Conservation (phyloP, 2,797 vertebrate genomes). For the Sebastes hubbsi region DNA sequence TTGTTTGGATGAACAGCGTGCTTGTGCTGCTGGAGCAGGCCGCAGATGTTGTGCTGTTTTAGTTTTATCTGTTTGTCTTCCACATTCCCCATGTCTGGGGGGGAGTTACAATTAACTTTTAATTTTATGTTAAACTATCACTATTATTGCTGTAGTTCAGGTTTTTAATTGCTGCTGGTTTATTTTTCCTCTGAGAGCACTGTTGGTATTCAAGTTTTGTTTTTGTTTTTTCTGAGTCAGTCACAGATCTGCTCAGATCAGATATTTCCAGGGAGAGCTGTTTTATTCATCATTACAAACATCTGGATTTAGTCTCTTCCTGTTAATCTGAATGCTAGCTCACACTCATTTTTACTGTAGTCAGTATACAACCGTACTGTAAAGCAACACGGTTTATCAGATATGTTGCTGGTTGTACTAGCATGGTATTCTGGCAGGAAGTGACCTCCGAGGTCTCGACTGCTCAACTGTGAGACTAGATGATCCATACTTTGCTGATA, state of each 20-base stretch:
- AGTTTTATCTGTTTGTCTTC: conserved; percentile 62
- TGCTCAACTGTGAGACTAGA: conserved; percentile 42
- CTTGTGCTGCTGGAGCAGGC: conserved; percentile 78
- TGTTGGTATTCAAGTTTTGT: conserved; percentile 58
- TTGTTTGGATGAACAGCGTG: conserved; percentile 78
- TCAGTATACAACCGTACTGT: conserved; percentile 46
- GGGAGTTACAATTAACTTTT: conserved; percentile 32
- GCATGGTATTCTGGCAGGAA: conserved; percentile 24
- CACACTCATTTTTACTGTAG: conserved; percentile 29
- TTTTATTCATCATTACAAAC: conserved; percentile 19
- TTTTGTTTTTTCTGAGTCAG: conserved; percentile 30
- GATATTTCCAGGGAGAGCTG: conserved; percentile 35
- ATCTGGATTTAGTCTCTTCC: conserved; percentile 42
- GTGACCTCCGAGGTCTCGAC: neutral
- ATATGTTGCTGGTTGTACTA: conserved; percentile 28
- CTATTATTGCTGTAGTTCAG: conserved; percentile 47
- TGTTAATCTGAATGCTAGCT: conserved; percentile 41
- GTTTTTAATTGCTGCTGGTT: conserved; percentile 71
- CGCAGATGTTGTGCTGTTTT: conserved; percentile 57
- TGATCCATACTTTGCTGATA: conserved; percentile 10
- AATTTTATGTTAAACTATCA: conserved; percentile 40
- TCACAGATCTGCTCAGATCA: conserved; percentile 33
- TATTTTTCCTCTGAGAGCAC: conserved; percentile 64
- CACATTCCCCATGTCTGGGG: conserved; percentile 15
- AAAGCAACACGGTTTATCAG: conserved; percentile 13